Evolutionary conservation across 2,113 vertebrate genomes (phyloP), one percentile per base, ranked within the genome.

Genomic region (Paraplagusia blochii): DNA sequence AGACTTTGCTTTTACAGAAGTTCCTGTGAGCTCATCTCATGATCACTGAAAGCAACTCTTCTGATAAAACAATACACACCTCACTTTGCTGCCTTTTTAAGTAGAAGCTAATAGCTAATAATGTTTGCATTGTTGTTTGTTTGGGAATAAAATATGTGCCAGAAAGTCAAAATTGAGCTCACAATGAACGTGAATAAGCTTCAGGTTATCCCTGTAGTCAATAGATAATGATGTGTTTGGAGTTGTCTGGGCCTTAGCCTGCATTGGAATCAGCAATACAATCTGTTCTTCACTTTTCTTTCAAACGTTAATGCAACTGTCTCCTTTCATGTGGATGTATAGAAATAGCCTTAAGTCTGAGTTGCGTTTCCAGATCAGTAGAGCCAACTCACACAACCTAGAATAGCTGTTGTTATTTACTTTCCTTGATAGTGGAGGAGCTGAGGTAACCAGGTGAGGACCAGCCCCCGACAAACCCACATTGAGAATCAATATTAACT

Each of bases 81-180:
- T 62, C 44, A 63, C 60, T 59, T 64, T 46, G 76, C 73, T 83
- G 84, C 82, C 77, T 86, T 88, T 64, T 71, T 67, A 43, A 61
- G 19, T 12, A 22, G 63, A 58, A 72, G 22, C 22, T 38, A 17
- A 35, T 69, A 67, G 50, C 62, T 12, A 53, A 54, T 58, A 66
- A 66, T 66, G 54, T 29, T 29, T 67, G 52, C 50, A 16, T 44
- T 72, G 64, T 67, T 51, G 43, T 62, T 58, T 55, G 19, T 40
- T 4, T 52, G 36, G 42, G n/a, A 74, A 52, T 44, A 47, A 55
- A 47, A 53, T 0, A 74, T 63, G 78, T 85, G 79, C 79, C 79
- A 81, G 52, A 71, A 73, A 64, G 46, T 76, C 14, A 53, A 54
- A 71, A 52, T 48, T 53, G 44, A 73, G 61, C 69, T 29, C 22